Percentiles rank a stretch among this genome's conserved stretches.
phyloP scores from a whole-genome alignment of 2,797 vertebrate species.

The Sebastolobus alascanus region DNA sequence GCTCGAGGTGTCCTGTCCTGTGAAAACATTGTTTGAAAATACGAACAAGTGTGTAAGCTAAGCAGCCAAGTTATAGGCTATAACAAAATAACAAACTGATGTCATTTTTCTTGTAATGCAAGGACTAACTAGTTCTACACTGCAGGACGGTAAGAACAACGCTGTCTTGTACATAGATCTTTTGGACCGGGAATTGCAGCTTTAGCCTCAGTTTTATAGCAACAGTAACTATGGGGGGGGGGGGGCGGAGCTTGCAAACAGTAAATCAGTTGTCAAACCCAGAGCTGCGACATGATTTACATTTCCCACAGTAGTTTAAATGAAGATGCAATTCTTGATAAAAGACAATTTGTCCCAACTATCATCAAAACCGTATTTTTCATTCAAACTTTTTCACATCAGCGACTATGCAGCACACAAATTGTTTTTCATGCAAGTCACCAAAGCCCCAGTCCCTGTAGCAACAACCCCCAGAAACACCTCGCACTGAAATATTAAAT shows the following conservation, averaged over 20 bases:
- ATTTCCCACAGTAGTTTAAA: background rate
- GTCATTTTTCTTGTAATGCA: too few relatives aligned
- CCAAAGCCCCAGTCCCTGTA: constrained; percentile 29
- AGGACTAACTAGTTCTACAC: background rate
- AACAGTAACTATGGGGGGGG: background rate
- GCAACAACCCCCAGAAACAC: constrained; percentile 61
- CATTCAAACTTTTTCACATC: constrained; percentile 39
- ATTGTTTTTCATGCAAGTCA: constrained; percentile 53
- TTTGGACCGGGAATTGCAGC: background rate
- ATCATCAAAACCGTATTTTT: constrained; percentile 27
- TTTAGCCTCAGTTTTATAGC: background rate
- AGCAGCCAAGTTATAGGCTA: too few relatives aligned
- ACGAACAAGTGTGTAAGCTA: too few relatives aligned
- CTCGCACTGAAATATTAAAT: constrained; percentile 83
- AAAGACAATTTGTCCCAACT: constrained; percentile 8
- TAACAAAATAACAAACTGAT: too few relatives aligned
- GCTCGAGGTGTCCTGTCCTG: too few relatives aligned
- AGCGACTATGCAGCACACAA: constrained; percentile 7
- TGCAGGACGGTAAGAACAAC: background rate
- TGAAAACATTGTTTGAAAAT: too few relatives aligned
- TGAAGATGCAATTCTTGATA: constrained; percentile 8
- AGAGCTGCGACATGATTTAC: background rate
- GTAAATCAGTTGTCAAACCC: background rate
- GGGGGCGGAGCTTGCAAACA: background rate
- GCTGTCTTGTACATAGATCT: background rate